These are phyloP conservation scores for Tichodroma muraria DNA, from an alignment of 2,113 vertebrate species.

Conservation along the genomic window DNA sequence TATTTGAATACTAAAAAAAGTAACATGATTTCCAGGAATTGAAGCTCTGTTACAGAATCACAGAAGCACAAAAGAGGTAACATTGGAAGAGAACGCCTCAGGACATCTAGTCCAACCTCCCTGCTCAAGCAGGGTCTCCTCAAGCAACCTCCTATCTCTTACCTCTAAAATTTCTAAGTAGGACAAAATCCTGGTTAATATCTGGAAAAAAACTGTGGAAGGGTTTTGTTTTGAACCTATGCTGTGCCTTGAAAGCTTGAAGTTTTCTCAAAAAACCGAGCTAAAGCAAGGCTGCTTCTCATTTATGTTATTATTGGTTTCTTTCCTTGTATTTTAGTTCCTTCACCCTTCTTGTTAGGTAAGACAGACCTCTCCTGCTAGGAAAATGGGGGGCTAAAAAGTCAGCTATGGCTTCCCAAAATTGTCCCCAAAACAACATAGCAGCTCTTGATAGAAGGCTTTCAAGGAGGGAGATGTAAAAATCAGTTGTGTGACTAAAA, in stretches of 20 bases:
- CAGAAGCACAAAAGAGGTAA: not conserved
- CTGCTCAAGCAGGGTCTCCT: not conserved
- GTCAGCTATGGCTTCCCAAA: not conserved
- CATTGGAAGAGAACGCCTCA: rapidly evolving
- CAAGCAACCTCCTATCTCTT: not conserved
- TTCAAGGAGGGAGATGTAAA: not conserved
- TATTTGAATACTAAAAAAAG: not conserved
- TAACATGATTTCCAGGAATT: not conserved
- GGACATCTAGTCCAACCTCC: not conserved
- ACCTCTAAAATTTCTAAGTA: not conserved
- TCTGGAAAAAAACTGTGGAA: not conserved
- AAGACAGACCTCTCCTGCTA: not conserved
- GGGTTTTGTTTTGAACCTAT: not conserved
- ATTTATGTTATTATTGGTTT: not conserved
- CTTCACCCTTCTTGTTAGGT: not conserved
- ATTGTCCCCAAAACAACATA: not conserved
- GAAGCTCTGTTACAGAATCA: not conserved
- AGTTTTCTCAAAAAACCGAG: not conserved
- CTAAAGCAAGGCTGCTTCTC: not conserved
- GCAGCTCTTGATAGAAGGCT: not conserved
- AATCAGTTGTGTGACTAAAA: not conserved
- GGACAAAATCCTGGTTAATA: not conserved
- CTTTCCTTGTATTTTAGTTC: not conserved
- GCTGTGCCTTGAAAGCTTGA: not conserved
- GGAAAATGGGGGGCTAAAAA: not conserved